phyloP scores from a whole-genome alignment of 2,113 vertebrate species.

The Tor tambroides region DNA sequence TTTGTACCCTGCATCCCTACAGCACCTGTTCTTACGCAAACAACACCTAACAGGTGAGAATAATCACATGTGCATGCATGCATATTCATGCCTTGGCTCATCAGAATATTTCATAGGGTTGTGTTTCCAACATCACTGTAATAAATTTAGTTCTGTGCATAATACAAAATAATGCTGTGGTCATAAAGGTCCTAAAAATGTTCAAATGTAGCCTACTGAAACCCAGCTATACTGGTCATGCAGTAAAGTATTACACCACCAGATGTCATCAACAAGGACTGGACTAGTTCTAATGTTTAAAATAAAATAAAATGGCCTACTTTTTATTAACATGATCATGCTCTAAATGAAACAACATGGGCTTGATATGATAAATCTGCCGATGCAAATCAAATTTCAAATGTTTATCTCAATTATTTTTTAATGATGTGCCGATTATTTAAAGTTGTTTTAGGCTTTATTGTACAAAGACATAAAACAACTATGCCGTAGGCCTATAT shows the following conservation, averaged over 20 bases:
- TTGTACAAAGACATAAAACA: background rate
- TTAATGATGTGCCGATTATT: background rate
- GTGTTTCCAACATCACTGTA: too few relatives aligned
- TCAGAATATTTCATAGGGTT: too few relatives aligned
- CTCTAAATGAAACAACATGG: background rate
- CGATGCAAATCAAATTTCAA: background rate
- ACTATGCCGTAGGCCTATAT: background rate
- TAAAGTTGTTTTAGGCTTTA: background rate
- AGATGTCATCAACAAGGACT: conserved; percentile 43
- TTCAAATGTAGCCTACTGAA: background rate
- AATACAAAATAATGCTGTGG: background rate
- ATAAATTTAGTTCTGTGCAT: background rate
- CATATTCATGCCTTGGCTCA: too few relatives aligned
- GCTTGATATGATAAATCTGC: background rate
- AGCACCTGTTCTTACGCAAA: conserved; percentile 67
- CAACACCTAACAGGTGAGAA: conserved; percentile 15
- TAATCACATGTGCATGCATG: background rate
- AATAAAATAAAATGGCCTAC: background rate
- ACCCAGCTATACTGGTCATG: background rate
- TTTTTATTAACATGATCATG: background rate
- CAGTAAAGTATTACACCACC: conserved; percentile 45
- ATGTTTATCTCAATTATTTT: background rate
- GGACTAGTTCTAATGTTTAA: background rate
- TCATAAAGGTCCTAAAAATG: background rate
- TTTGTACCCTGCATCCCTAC: conserved; percentile 5